These are phyloP conservation scores for Bergia sp. DNA, from an alignment of 92 coral and sea anemone genomes.

Conservation along the genomic window DNA sequence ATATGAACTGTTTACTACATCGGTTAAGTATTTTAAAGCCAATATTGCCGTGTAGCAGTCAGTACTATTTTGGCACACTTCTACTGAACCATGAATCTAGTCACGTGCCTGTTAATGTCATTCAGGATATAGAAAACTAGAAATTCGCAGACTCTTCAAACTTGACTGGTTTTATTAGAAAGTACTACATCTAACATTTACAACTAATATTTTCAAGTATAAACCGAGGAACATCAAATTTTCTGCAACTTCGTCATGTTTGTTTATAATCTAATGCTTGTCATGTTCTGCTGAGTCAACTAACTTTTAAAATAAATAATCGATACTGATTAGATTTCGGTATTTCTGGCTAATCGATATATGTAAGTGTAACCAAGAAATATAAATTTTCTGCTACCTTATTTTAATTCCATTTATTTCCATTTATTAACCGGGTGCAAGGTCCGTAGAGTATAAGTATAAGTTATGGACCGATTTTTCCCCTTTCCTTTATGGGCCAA, in stretches of 20 bases:
- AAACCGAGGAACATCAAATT: constrained; percentile 4
- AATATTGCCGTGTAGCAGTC: constrained; percentile 6
- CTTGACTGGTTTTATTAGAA: constrained; percentile 3
- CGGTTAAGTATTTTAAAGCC: constrained; percentile 4
- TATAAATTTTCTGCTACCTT: constrained; percentile 2
- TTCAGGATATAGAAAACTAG: constrained; percentile 3
- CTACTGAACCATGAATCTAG: constrained; percentile 5
- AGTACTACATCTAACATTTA: constrained; percentile 2
- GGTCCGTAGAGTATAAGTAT: constrained; percentile 5
- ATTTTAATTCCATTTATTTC: constrained; percentile 1
- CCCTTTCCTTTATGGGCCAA: not conserved
- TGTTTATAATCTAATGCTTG: constrained; percentile 2
- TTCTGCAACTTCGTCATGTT: constrained; percentile 5
- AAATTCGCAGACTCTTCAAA: constrained; percentile 4
- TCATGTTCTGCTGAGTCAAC: constrained; percentile 6
- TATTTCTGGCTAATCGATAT: constrained; percentile 3
- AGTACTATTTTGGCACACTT: constrained; percentile 4
- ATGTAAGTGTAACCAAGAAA: constrained; percentile 3
- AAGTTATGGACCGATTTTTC: not conserved
- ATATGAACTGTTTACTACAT: constrained; percentile 1
- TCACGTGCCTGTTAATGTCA: constrained; percentile 6
- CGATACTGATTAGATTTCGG: constrained; percentile 5
- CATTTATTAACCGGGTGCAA: constrained; percentile 5
- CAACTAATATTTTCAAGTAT: constrained; percentile 1
- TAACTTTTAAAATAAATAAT: not conserved